These are phyloP conservation scores for Ptiloglossa arizonensis DNA, from an alignment of 1,140 invertebrate species.

Conservation along the genomic window DNA sequence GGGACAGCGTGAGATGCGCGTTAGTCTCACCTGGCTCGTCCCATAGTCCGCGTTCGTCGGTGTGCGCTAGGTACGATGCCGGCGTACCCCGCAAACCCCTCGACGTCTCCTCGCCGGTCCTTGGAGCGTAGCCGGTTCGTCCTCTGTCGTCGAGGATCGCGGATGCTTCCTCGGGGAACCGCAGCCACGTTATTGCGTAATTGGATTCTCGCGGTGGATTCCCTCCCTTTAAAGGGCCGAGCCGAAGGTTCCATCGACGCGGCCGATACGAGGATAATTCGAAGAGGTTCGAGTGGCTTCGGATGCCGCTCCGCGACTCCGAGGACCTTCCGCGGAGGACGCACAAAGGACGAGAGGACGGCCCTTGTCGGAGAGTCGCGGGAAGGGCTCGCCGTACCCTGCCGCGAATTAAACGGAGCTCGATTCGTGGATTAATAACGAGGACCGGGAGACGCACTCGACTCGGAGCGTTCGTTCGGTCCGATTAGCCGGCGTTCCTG, in stretches of 20 bases:
- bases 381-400: constrained; percentile 44
- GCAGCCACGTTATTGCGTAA: constrained; percentile 70
- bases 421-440: constrained; percentile 62
- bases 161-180: constrained; percentile 60
- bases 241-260: constrained; percentile 64
- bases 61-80: constrained; percentile 16
- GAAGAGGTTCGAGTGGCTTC: constrained; percentile 60
- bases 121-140: constrained; percentile 7
- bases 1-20: constrained; percentile 70
- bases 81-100: constrained; percentile 22
- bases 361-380: constrained; percentile 57
- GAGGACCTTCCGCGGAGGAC: constrained; percentile 28
- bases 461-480: constrained; percentile 37
- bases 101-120: constrained; percentile 4
- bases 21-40: constrained; percentile 68
- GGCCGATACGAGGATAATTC: constrained; percentile 67
- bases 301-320: constrained; percentile 55
- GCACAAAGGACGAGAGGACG: constrained; percentile 59
- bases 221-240: constrained; percentile 61
- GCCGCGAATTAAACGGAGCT: constrained; percentile 61
- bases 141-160: constrained; percentile 58
- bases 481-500: constrained; percentile 38
- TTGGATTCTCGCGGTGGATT: constrained; percentile 65
- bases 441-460: constrained; percentile 47
- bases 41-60: constrained; percentile 52